A percentile compares a stretch with the other conserved stretches of the same genome.
phyloP scores from a whole-genome alignment of 2,797 vertebrate genomes.

The Florisuga fusca region DNA sequence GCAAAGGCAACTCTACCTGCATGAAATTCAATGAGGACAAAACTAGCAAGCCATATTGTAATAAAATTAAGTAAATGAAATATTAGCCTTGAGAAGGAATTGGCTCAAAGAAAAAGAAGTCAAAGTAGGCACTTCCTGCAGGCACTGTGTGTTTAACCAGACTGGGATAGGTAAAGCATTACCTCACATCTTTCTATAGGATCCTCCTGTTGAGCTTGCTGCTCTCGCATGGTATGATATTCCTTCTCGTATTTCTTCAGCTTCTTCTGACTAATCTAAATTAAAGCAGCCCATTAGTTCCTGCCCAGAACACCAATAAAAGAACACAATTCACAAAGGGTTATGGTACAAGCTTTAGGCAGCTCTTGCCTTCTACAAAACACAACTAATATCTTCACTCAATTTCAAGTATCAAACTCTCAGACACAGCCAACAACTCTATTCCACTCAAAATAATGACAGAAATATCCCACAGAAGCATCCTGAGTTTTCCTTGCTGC shows the following conservation, averaged over 20 bases:
- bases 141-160: neutral
- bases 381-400: neutral
- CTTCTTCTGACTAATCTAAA: constrained; percentile 97
- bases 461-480: neutral
- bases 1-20: neutral
- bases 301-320: constrained; percentile 14
- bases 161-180: neutral
- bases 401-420: neutral
- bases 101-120: neutral
- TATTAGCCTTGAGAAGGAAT: neutral
- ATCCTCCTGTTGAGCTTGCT: constrained; percentile 97
- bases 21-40: neutral
- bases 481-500: neutral
- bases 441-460: neutral
- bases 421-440: neutral
- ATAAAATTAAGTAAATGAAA: neutral
- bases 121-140: neutral
- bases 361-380: neutral
- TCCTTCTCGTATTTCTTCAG: constrained; percentile 98
- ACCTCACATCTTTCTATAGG: constrained; percentile 98
- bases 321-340: neutral
- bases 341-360: neutral
- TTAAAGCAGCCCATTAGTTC: constrained; percentile 64
- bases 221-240: constrained; percentile 94
- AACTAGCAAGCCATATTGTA: neutral